Evolutionary conservation across 1,140 invertebrate genomes (phyloP), one percentile per base, ranked within the genome.

Genomic region (Solen grandis): DNA sequence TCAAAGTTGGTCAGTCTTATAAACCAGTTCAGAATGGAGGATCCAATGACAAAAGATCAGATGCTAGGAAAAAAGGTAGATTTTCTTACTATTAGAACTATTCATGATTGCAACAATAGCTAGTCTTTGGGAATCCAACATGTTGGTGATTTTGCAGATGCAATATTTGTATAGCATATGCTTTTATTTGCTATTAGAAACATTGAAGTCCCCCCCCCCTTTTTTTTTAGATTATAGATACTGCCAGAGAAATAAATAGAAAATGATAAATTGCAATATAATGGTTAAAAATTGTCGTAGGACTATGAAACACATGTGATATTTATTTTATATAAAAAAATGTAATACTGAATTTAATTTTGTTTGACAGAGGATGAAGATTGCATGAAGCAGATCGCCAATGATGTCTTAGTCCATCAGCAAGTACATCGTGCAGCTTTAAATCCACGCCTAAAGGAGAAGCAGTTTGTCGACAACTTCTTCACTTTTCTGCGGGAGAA

Each of bases 321-420:
- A 46, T 46, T 46, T 46, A 10, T 46, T 46, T 46, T 46, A 46
- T 10, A 10, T 10, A 46, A 46, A 46, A 46, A 19, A 10, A 46
- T 46, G 41, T 8, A 19, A 10, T 46, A 10, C 41, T 46, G 8
- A 8, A 10, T 10, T 8, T 46, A 46, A 46, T 19, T 46, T 19
- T 46, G 8, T 46, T 46, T 46, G 8, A 46, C 50, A 78, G 75
- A 69, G 31, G 65, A 35, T 27, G 54, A 69, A 8, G 75, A 78
- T 0, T 36, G 54, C 33, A 78, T 78, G 65, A 78, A 69, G 65
- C 55, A 38, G 19, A 78, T 78, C n/a, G 65, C 54, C 13, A 78
- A 78, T 52, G 75, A 78, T 29, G 75, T 78, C 3, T 22, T 78
- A 5, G 75, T 78, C 33, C 75, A 78, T 31, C 75, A 78, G 19